Evolutionary conservation across 92 coral and sea anemone genomes (phyloP).

Genomic region (Blastomussa wellsi): DNA sequence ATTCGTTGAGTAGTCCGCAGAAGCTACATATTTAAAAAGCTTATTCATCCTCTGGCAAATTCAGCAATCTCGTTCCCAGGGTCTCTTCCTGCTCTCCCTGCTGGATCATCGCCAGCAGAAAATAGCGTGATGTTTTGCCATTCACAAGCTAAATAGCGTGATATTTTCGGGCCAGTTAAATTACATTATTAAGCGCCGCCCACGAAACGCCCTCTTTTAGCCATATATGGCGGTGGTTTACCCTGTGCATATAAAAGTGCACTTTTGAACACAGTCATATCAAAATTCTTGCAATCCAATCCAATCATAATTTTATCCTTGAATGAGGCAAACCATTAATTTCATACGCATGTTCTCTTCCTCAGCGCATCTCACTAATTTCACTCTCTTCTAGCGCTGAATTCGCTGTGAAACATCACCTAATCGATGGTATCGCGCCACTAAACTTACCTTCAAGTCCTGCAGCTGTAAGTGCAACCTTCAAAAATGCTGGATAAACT

Average conservation of each 20-base stretch:
- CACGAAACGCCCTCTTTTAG: neutral
- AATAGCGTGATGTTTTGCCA: neutral
- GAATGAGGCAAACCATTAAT: neutral
- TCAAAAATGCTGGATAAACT: neutral
- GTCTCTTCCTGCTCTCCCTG: too few species aligned
- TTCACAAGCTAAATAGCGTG: neutral
- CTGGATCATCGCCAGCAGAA: neutral
- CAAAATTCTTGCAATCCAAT: slow-evolving; percentile 21
- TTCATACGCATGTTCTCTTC: neutral
- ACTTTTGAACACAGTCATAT: neutral
- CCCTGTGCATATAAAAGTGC: neutral
- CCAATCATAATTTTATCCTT: neutral
- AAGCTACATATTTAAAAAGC: too few species aligned
- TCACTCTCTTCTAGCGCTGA: neutral
- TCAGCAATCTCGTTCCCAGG: too few species aligned
- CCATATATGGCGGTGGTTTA: neutral
- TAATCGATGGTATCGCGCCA: neutral
- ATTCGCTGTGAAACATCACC: neutral
- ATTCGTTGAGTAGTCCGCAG: too few species aligned
- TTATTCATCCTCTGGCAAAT: too few species aligned
- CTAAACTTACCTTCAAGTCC: neutral
- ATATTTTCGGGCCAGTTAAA: neutral
- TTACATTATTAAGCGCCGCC: neutral
- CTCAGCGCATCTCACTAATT: neutral
- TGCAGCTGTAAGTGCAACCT: neutral